Evolutionary conservation across 2,888 invertebrate genomes (phyloP).

Genomic region (Brachycybe producta): DNA sequence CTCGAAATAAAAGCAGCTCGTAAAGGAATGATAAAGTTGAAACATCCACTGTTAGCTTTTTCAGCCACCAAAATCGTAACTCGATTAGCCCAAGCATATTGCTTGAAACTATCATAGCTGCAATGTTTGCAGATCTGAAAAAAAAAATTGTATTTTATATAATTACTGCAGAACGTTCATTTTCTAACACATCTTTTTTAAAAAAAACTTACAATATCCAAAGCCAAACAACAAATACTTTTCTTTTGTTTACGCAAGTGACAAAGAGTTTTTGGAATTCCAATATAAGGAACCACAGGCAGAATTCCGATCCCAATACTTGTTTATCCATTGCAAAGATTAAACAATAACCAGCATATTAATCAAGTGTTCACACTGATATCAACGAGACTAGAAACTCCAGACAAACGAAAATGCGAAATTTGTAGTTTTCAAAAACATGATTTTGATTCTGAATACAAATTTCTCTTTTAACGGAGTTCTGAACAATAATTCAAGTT

Average conservation of each 20-base stretch:
- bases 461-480: too few species aligned
- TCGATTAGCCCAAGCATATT: conserved; percentile 45
- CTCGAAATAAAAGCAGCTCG: conserved; percentile 89
- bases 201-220: conserved; percentile 6
- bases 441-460: too few species aligned
- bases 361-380: too few species aligned
- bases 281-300: conserved; percentile 11
- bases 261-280: conserved; percentile 11
- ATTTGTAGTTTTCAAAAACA: too few species aligned
- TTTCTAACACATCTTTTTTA: background rate
- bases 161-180: background rate
- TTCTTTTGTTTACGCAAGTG: conserved; percentile 11
- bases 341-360: background rate
- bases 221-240: conserved; percentile 4
- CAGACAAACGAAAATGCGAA: too few species aligned
- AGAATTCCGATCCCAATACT: conserved; percentile 10
- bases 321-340: background rate
- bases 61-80: conserved; percentile 94
- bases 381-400: too few species aligned
- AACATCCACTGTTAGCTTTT: conserved; percentile 91
- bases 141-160: background rate
- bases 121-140: conserved; percentile 8
- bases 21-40: conserved; percentile 93
- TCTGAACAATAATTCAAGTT: too few species aligned
- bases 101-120: conserved; percentile 1